phyloP scores from a whole-genome alignment of 37 sponge, comb jelly and placozoan species.

The Diacarnus erythraeanus region DNA sequence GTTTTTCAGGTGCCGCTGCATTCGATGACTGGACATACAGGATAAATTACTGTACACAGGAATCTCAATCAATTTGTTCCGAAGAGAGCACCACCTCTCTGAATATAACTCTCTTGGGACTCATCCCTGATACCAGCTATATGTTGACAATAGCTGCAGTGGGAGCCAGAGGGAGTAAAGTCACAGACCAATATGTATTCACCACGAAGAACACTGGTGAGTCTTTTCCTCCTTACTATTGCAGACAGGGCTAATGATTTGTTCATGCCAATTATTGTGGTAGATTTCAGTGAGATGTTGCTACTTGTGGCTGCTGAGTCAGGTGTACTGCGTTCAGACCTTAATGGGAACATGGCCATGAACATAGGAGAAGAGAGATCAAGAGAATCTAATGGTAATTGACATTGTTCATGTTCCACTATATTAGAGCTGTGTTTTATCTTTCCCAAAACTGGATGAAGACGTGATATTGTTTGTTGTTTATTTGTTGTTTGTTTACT shows the following conservation, averaged over 20 bases:
- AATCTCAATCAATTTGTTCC: too few species aligned
- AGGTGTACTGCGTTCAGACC: neutral
- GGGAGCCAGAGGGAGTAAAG: constrained; percentile 13
- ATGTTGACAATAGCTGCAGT: constrained; percentile 17
- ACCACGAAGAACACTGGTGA: constrained; percentile 17
- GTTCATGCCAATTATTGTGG: neutral
- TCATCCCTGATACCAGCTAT: constrained; percentile 27
- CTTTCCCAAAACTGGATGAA: too few species aligned
- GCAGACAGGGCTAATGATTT: neutral
- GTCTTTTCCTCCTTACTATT: neutral
- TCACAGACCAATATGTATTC: constrained; percentile 11
- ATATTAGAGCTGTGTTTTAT: too few species aligned
- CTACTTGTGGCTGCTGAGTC: neutral
- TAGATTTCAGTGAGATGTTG: neutral
- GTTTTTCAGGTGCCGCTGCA: constrained; percentile 34
- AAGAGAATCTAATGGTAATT: neutral
- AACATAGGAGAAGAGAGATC: neutral
- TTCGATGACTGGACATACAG: constrained; percentile 26
- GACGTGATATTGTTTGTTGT: too few species aligned
- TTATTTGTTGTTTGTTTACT: too few species aligned
- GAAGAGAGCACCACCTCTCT: neutral
- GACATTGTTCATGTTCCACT: neutral
- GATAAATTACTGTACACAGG: constrained; percentile 2
- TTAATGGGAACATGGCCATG: constrained; percentile 1
- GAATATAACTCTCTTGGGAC: neutral